Base-by-base conservation (phyloP, 2,888 invertebrate genomes). In the Allophyes oxyacanthae region DNA sequence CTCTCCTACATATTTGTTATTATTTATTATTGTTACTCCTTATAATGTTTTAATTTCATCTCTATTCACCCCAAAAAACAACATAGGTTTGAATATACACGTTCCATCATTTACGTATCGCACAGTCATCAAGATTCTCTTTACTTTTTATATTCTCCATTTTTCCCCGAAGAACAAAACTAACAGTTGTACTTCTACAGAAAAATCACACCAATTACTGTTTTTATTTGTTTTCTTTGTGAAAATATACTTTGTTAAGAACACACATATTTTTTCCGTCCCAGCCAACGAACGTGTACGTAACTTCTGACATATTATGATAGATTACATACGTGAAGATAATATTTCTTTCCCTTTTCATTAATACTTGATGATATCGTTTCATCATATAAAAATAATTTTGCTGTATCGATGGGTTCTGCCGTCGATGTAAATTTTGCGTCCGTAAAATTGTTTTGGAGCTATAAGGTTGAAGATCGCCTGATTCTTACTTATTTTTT, bases 261-360 rank as follows among this genome's bases (percentile, higher is more conserved):
- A 70, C 58, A 60, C 55, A 58, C 56, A 74, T 63, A 71, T 74
- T 63, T 57, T 46, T 48, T 46, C 43, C 48, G 14, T 10, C 32
- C 37, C 38, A 28, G 14, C 40, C 41, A 26, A 28, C 32, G 43
- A 42, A 45, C 37, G 26, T 51, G 57, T 59, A 58, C 57, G 59
- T 65, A 78, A 76, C 75, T 70, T 75, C 65, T 72, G 84, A 82
- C 77, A 71, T 77, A 82, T 81, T 75, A 70, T 77, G 82, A 84
- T 81, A 57, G 80, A 84, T 84, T 75, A 68, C 72, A 65, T 62
- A 68, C 64, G 66, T 59, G 43, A 64, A 60, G 70, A 75, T 70
- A 72, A 72, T 75, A 75, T 73, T 78, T 64, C 70, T 65, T 71
- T 63, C 57, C 32, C 61, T 68, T 72, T 74, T 68, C 74, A 77